Conservation (phyloP, 2,888 invertebrate species). For the Diaphora mendica region DNA sequence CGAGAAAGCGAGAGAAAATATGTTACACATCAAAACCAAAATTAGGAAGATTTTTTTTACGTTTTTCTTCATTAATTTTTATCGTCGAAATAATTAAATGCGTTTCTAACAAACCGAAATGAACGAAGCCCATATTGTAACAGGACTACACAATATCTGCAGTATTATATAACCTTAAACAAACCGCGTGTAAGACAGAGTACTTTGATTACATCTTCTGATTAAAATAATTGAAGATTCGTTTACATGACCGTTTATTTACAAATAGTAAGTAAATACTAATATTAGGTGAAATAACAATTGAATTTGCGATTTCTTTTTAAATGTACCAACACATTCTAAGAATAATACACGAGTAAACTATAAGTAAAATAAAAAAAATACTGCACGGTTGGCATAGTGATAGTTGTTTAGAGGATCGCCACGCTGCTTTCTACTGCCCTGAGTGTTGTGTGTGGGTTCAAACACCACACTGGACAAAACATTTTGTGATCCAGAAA, state of each 20-base stretch:
- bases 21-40: no score
- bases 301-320: not conserved
- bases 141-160: not conserved
- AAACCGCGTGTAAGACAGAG: not conserved
- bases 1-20: no score
- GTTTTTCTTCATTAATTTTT: no score
- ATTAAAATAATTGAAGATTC: not conserved
- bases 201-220: not conserved
- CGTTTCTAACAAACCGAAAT: not conserved
- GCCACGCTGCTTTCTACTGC: no score
- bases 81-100: not conserved
- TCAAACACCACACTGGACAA: no score
- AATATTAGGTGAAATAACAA: not conserved
- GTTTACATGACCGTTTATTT: not conserved
- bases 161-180: not conserved
- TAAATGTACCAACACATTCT: not conserved
- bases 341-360: no score
- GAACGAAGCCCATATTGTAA: not conserved
- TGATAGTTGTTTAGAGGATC: no score
- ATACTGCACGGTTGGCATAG: no score
- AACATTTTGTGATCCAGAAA: no score
- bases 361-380: no score
- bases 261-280: not conserved
- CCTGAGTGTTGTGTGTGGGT: no score
- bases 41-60: no score